Base-by-base conservation (phyloP, 2,888 invertebrate genomes). In the Drosophila crucigera region DNA sequence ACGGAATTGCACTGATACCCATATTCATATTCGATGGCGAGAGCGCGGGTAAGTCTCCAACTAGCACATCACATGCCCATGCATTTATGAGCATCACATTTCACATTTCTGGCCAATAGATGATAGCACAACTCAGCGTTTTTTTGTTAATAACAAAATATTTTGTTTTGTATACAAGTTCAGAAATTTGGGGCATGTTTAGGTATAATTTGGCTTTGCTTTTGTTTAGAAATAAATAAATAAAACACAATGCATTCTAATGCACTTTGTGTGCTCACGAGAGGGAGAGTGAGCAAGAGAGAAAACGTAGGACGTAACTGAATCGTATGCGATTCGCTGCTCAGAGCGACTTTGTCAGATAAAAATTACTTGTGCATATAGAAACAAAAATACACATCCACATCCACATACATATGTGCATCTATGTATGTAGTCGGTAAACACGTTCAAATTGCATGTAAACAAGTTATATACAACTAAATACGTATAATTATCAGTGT, bases 11-110 rank as follows among this genome's bases (percentile, higher is more conserved):
- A 16, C 93, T 96, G 83, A 95, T 95, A 80, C 95, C 96, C 0
- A 84, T 96, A 3, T 96, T 96, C 89, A 95, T 96, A 80, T 96
- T 96, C 89, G 96, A 97, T 92, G 96, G 96, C n/a, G 95, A 96
- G 91, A 95, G 95, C 76, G 96, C 96, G 81, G 96, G 96, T 96
- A 86, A 91, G 92, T 87, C 22, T 39, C 6, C 68, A 55, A 31
- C 16, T 11, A 31, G n/a, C 25, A n/a, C 22, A 28, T 25, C n/a
- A 16, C 11, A 16, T 28, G 30, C 2, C 22, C 16, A 7, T 9
- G 22, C 22, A 16, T 9, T 0, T 4, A n/a, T 54, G 33, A 22
- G 55, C 22, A n/a, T 41, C 37, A 22, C 4, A n/a, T 33, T 41
- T 14, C 3, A 25, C 16, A 25, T 9, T 25, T 4, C 47, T 47